Evolutionary conservation across 2,888 invertebrate species (phyloP).

Genomic region (Enchytraeus crypticus): DNA sequence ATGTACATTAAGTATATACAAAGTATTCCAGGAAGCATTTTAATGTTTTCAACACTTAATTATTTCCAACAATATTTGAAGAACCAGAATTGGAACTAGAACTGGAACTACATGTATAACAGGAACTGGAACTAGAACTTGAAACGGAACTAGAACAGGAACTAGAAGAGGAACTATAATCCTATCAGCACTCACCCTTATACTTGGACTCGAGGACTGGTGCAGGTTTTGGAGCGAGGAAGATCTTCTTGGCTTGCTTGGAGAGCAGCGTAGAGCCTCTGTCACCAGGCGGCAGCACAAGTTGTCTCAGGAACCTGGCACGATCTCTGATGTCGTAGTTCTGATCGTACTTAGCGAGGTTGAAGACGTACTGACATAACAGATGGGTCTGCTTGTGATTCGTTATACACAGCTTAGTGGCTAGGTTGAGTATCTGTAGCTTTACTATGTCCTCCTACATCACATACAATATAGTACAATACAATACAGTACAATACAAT

Average conservation of each 20-base stretch:
- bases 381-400: slow-evolving; percentile 76
- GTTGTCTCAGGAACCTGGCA: slow-evolving; percentile 75
- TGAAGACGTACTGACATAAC: slow-evolving; percentile 85
- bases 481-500: no score
- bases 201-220: slow-evolving; percentile 70
- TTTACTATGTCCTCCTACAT: slow-evolving; percentile 91
- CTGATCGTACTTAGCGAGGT: slow-evolving; percentile 86
- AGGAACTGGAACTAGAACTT: no score
- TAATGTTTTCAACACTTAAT: no score
- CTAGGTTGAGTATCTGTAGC: slow-evolving; percentile 85
- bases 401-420: slow-evolving; percentile 82
- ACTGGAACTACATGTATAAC: no score
- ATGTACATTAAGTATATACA: no score
- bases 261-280: slow-evolving; percentile 53
- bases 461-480: no score
- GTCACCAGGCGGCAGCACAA: slow-evolving; percentile 56
- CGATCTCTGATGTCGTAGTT: slow-evolving; percentile 95
- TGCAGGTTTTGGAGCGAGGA: slow-evolving; percentile 85
- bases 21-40: no score
- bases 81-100: no score
- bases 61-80: no score
- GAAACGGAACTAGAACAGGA: no score
- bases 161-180: no score
- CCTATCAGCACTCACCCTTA: slow-evolving; percentile 40
- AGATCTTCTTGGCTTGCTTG: slow-evolving; percentile 69